phyloP scores from a whole-genome alignment of 1,140 invertebrate genomes.

The Penaeus japonicus region DNA sequence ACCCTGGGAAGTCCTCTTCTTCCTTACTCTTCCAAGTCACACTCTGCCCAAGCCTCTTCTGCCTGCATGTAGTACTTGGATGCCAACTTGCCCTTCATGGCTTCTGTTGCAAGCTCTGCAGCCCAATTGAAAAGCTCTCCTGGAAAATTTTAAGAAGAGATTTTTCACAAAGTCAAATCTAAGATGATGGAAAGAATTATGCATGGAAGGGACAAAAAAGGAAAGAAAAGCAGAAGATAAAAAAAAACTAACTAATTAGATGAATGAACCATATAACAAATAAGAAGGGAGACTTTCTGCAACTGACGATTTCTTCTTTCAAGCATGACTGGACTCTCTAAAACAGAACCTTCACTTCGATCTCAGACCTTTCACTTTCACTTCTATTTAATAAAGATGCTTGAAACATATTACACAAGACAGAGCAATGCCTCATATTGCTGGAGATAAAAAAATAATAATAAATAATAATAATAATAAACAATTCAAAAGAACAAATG shows the following conservation, averaged over 20 bases:
- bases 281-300: too few relatives aligned
- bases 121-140: conserved; percentile 68
- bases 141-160: not conserved
- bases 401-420: too few relatives aligned
- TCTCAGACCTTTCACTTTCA: not conserved
- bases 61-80: conserved; percentile 69
- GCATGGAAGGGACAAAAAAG: too few relatives aligned
- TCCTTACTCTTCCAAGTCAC: conserved; percentile 53
- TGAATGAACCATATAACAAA: not conserved
- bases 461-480: too few relatives aligned
- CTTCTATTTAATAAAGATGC: not conserved
- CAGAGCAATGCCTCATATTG: too few relatives aligned
- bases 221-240: too few relatives aligned
- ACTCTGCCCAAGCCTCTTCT: conserved; percentile 65
- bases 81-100: conserved; percentile 70
- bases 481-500: too few relatives aligned
- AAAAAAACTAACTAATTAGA: not conserved
- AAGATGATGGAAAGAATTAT: too few relatives aligned
- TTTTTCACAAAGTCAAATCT: not conserved
- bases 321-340: too few relatives aligned
- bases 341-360: not conserved
- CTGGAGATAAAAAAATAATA: too few relatives aligned
- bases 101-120: conserved; percentile 68
- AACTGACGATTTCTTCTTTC: too few relatives aligned
- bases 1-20: not conserved